These are phyloP conservation scores for Panonychus citri DNA, from an alignment of 1,140 invertebrate species.

Conservation along the genomic window DNA sequence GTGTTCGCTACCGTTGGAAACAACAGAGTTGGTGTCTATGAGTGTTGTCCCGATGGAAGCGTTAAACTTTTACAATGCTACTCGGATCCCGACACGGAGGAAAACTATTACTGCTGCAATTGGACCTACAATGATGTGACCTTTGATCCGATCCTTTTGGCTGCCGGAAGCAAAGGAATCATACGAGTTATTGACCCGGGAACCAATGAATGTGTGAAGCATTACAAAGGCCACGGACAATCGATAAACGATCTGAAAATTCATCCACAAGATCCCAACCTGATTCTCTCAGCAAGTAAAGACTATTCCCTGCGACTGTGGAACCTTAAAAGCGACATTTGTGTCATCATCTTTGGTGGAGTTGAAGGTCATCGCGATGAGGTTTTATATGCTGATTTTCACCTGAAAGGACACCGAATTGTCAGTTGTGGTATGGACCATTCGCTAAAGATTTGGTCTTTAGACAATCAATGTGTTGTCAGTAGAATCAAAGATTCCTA, in stretches of 20 bases:
- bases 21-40: constrained; percentile 67
- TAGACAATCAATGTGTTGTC: constrained; percentile 58
- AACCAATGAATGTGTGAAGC: constrained; percentile 54
- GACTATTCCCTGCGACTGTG: constrained; percentile 84
- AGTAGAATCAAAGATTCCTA: constrained; percentile 68
- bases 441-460: constrained; percentile 74
- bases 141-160: constrained; percentile 58
- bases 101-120: constrained; percentile 87
- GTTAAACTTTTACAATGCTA: constrained; percentile 73
- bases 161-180: constrained; percentile 68
- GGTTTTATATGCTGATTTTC: constrained; percentile 81
- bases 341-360: constrained; percentile 84
- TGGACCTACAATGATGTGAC: constrained; percentile 70
- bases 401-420: constrained; percentile 58
- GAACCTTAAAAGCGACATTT: constrained; percentile 84
- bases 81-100: constrained; percentile 74
- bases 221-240: constrained; percentile 23
- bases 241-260: constrained; percentile 85
- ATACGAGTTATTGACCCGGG: constrained; percentile 64
- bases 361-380: constrained; percentile 92
- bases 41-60: constrained; percentile 43
- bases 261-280: constrained; percentile 62
- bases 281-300: constrained; percentile 77
- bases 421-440: constrained; percentile 97
- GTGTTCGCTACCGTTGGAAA: constrained; percentile 85